A percentile compares a stretch with the other conserved stretches of the same genome.
phyloP scores from a whole-genome alignment of 2,113 vertebrate genomes.

The Rynchops niger region DNA sequence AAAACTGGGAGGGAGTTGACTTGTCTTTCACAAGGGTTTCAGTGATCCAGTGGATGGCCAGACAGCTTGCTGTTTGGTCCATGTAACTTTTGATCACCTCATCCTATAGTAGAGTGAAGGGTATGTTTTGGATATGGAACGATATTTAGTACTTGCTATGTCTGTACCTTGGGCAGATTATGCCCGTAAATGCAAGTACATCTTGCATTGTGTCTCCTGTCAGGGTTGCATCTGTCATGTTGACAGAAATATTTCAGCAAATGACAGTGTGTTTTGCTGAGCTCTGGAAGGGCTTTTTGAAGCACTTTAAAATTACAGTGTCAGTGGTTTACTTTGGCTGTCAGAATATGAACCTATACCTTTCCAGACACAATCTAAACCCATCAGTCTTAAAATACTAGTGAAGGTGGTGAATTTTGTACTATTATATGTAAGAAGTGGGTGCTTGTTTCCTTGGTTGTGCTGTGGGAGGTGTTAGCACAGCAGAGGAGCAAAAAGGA shows the following conservation, averaged over 20 bases:
- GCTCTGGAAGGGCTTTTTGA: not conserved
- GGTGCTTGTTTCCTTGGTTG: not conserved
- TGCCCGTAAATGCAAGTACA: not conserved
- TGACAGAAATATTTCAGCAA: not conserved
- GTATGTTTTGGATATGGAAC: not conserved
- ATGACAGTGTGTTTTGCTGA: not conserved
- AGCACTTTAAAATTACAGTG: not conserved
- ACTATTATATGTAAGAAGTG: not conserved
- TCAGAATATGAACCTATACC: not conserved
- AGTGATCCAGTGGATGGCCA: not conserved
- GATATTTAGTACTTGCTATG: not conserved
- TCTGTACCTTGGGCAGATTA: not conserved
- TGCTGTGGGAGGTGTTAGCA: conserved; percentile 27
- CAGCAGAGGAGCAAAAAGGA: not conserved
- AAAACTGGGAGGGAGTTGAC: not conserved
- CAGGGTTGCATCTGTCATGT: not conserved
- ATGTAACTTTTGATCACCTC: not conserved
- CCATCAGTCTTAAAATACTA: not conserved
- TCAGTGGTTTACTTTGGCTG: not conserved
- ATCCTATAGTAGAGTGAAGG: not conserved
- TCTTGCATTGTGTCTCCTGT: not conserved
- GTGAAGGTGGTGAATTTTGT: not conserved
- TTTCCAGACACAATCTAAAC: not conserved
- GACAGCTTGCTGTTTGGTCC: not conserved
- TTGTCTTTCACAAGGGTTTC: not conserved